phyloP scores from a whole-genome alignment of 2,888 invertebrate species.

The Drosophila kambysellisi region DNA sequence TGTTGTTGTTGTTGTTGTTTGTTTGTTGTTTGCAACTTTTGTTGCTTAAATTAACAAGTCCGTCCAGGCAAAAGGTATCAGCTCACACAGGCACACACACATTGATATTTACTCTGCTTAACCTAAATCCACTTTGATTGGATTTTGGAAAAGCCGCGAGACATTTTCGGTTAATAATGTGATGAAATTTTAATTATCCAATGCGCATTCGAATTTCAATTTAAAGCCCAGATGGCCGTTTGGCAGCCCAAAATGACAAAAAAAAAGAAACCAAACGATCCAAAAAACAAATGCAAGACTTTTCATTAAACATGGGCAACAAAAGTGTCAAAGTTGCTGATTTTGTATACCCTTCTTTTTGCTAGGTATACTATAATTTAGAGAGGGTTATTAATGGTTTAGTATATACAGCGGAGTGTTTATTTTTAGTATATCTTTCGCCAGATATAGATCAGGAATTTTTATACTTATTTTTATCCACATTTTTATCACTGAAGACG shows the following conservation, averaged over 20 bases:
- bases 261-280: slow-evolving; percentile 8
- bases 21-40: slow-evolving; percentile 61
- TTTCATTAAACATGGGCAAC: slow-evolving; percentile 44
- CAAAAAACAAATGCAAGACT: slow-evolving; percentile 42
- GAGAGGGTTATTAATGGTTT: background rate
- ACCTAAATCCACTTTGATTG: slow-evolving; percentile 67
- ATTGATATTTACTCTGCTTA: slow-evolving; percentile 60
- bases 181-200: slow-evolving; percentile 75
- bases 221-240: slow-evolving; percentile 17
- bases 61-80: slow-evolving; percentile 16
- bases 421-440: background rate
- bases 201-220: slow-evolving; percentile 45
- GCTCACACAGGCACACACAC: slow-evolving; percentile 28
- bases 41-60: slow-evolving; percentile 74
- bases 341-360: background rate
- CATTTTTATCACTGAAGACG: background rate
- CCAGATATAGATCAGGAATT: background rate
- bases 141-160: slow-evolving; percentile 54
- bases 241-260: slow-evolving; percentile 14
- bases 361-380: background rate
- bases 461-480: background rate
- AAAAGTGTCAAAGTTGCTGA: slow-evolving; percentile 24
- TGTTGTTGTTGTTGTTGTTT: slow-evolving; percentile 23
- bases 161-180: slow-evolving; percentile 67
- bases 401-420: background rate